Conservation (phyloP, 2,113 vertebrate species). For the Pycnonotus jocosus region DNA sequence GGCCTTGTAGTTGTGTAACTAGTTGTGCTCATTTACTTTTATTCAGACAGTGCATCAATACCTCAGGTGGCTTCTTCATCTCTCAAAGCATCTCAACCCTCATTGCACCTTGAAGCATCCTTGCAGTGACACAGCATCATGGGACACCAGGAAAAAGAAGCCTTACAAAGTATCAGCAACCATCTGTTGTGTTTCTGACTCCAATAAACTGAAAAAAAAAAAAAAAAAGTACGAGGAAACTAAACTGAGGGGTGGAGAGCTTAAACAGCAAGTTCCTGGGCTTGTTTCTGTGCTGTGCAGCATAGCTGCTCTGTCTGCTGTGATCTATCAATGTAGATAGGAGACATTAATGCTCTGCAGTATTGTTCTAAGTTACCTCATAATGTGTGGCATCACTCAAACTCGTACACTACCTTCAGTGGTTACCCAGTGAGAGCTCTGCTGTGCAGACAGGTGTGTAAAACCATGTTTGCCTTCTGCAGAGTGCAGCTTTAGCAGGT, state of each 20-base stretch:
- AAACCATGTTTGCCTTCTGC: not conserved
- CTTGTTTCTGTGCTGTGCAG: not conserved
- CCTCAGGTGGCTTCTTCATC: not conserved
- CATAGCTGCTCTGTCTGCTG: not conserved
- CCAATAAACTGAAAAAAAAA: not conserved
- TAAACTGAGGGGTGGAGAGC: not conserved
- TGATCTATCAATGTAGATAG: not conserved
- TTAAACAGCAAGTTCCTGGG: not conserved
- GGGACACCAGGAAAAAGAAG: not conserved
- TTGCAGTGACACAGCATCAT: not conserved
- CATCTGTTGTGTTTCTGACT: not conserved
- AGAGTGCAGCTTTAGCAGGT: not conserved
- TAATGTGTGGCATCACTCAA: not conserved
- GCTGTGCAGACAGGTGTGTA: accelerated
- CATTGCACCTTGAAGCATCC: not conserved
- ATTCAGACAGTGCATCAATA: not conserved
- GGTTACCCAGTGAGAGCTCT: not conserved
- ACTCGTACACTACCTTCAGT: not conserved
- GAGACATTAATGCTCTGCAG: not conserved
- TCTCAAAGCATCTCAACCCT: not conserved
- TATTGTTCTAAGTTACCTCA: not conserved
- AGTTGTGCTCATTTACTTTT: not conserved
- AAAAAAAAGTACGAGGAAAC: not conserved
- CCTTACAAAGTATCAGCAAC: not conserved
- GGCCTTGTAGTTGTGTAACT: not conserved